phyloP scores from a whole-genome alignment of 2,888 invertebrate genomes.

The Epinotia ramella region DNA sequence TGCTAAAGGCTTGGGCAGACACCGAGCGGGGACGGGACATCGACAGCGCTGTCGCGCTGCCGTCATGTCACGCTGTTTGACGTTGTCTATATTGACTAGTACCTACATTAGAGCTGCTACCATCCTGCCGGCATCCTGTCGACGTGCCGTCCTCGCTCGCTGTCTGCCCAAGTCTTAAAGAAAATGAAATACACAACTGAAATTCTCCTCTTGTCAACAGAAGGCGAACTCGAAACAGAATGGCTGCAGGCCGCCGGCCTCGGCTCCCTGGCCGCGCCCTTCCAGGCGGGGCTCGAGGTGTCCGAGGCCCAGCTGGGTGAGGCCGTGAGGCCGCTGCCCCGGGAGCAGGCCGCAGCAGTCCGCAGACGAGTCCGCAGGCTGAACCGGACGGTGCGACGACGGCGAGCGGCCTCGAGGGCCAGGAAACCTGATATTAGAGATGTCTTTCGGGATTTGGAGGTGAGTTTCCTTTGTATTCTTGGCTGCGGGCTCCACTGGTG shows the following conservation, averaged over 20 bases:
- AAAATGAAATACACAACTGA: no score
- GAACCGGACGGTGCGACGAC: constrained; percentile 90
- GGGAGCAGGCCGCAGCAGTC: constrained; percentile 92
- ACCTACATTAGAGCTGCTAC: no score
- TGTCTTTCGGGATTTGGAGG: constrained; percentile 93
- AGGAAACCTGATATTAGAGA: constrained; percentile 93
- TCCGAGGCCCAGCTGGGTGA: constrained; percentile 87
- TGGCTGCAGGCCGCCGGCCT: constrained; percentile 91
- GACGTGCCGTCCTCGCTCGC: no score
- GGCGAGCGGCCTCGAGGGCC: constrained; percentile 82
- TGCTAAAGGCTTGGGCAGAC: no score
- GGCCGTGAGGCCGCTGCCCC: constrained; percentile 86
- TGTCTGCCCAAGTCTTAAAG: no score
- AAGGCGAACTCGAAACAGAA: constrained; percentile 91
- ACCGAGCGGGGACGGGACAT: no score
- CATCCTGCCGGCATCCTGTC: no score
- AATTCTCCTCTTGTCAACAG: constrained; percentile 70
- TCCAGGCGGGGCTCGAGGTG: constrained; percentile 89
- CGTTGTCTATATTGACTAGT: no score
- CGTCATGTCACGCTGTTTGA: no score
- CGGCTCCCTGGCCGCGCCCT: constrained; percentile 88
- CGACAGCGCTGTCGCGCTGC: no score
- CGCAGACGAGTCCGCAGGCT: constrained; percentile 90
- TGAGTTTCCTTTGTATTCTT: constrained; percentile 62
- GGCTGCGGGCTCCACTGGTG: no score